Evolutionary conservation across 2,113 vertebrate species (phyloP).

Genomic region (Archilochus colubris): DNA sequence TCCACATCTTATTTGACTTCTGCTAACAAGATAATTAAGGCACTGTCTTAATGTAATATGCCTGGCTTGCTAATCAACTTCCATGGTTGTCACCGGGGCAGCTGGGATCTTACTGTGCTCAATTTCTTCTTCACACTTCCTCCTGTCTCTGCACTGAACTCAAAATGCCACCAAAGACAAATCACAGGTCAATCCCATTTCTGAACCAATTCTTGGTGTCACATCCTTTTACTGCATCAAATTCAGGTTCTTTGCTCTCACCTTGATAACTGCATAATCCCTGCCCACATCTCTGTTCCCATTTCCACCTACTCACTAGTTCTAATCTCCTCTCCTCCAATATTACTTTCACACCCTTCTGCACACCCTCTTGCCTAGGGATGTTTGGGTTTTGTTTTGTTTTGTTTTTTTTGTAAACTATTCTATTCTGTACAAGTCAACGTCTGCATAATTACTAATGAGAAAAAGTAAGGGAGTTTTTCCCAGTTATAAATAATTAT

Average conservation of each 20-base stretch:
- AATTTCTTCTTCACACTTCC: neutral
- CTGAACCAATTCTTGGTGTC: neutral
- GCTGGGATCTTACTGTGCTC: neutral
- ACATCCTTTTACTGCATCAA: neutral
- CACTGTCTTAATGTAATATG: neutral
- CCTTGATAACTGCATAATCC: neutral
- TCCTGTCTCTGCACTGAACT: neutral
- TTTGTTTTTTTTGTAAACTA: neutral
- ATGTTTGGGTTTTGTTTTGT: neutral
- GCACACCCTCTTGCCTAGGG: constrained; percentile 42
- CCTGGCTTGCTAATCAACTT: neutral
- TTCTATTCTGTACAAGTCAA: neutral
- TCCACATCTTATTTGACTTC: neutral
- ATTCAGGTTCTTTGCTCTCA: neutral
- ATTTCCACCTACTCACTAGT: constrained; percentile 28
- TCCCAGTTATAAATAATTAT: neutral
- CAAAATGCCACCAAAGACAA: neutral
- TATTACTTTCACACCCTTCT: constrained; percentile 24
- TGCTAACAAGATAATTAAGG: neutral
- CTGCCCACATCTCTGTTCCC: constrained; percentile 24
- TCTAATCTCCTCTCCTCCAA: constrained; percentile 4
- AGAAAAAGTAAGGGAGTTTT: neutral
- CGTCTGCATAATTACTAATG: neutral
- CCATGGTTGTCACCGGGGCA: neutral
- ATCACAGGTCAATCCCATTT: neutral